These are phyloP conservation scores for Metalampra italica DNA, from an alignment of 2,888 invertebrate species.

Conservation along the genomic window DNA sequence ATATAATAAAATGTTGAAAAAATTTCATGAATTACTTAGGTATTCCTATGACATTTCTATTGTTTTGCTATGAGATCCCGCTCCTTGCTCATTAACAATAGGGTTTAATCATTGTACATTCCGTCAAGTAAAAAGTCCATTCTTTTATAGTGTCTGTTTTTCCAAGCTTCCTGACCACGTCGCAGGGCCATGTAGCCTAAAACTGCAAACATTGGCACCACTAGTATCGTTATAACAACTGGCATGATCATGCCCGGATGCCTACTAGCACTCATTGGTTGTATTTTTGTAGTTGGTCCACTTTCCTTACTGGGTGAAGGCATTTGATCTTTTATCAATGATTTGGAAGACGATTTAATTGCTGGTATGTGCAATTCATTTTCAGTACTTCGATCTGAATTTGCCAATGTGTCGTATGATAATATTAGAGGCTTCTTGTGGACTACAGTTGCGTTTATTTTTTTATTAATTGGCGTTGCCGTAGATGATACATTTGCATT, in stretches of 20 bases:
- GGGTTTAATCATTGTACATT: slow-evolving; percentile 87
- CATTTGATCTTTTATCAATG: slow-evolving; percentile 26
- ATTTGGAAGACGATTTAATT: slow-evolving; percentile 30
- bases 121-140: slow-evolving; percentile 94
- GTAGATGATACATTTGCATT: slow-evolving; percentile 4
- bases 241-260: slow-evolving; percentile 85
- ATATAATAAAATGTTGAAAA: too few species aligned
- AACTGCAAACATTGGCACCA: slow-evolving; percentile 85
- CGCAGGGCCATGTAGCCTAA: slow-evolving; percentile 82
- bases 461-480: slow-evolving; percentile 7
- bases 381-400: slow-evolving; percentile 27
- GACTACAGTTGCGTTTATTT: slow-evolving; percentile 20
- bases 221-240: slow-evolving; percentile 84
- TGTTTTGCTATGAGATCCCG: too few species aligned
- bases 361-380: slow-evolving; percentile 17
- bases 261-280: slow-evolving; percentile 37
- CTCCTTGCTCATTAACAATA: background rate
- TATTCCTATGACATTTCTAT: too few species aligned
- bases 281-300: slow-evolving; percentile 20
- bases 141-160: slow-evolving; percentile 89
- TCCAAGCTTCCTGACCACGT: slow-evolving; percentile 89
- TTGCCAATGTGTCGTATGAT: slow-evolving; percentile 43
- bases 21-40: too few species aligned
- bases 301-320: slow-evolving; percentile 29
- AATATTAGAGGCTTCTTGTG: slow-evolving; percentile 49